phyloP scores from a whole-genome alignment of 2,888 invertebrate genomes.

The Ellobium chinense region DNA sequence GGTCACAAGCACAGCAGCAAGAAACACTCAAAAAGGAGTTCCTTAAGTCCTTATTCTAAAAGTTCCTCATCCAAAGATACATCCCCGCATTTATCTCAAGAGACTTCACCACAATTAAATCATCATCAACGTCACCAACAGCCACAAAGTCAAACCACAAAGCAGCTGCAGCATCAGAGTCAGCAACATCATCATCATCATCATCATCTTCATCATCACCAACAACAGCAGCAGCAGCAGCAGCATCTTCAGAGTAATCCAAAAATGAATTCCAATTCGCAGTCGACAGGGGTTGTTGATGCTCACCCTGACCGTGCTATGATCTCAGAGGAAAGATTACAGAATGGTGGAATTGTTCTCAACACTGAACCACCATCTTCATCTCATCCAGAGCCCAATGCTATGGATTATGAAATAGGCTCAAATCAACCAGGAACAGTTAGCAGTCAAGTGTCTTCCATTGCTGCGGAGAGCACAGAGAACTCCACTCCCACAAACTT shows the following conservation, averaged over 20 bases:
- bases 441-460: background rate
- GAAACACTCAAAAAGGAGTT: background rate
- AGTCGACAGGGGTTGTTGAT: background rate
- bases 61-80: background rate
- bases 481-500: background rate
- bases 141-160: background rate
- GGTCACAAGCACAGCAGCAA: background rate
- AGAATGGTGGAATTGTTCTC: slow-evolving; percentile 26
- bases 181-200: background rate
- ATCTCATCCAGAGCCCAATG: background rate
- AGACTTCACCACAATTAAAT: background rate
- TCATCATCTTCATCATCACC: background rate
- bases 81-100: background rate
- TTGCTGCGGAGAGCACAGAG: background rate
- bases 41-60: slow-evolving; percentile 11
- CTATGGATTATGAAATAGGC: background rate
- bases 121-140: no score
- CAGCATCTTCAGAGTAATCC: background rate
- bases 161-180: background rate
- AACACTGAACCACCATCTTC: background rate
- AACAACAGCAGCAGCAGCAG: background rate
- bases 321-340: slow-evolving; percentile 54
- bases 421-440: background rate
- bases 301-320: background rate
- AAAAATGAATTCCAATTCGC: background rate